These are phyloP conservation scores for Muricea muricata DNA, from an alignment of 92 coral and sea anemone species.

Conservation along the genomic window DNA sequence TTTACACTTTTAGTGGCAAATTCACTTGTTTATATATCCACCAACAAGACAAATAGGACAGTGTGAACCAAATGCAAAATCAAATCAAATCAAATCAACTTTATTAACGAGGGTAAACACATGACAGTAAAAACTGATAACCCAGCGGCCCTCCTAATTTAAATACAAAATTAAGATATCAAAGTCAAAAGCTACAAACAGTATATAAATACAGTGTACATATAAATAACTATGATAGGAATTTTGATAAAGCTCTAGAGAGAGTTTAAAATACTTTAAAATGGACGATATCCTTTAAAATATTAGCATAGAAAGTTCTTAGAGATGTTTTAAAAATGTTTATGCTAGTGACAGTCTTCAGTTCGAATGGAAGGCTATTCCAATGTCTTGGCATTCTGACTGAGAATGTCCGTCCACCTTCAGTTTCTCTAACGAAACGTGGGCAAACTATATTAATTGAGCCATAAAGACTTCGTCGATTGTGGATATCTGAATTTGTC, in stretches of 20 bases:
- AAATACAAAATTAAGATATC: neutral
- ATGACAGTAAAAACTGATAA: slow-evolving; percentile 30
- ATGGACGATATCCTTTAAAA: slow-evolving; percentile 9
- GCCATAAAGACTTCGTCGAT: slow-evolving; percentile 11
- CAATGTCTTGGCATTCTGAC: slow-evolving; percentile 3
- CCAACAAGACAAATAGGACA: too few relatives aligned
- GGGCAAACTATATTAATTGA: slow-evolving; percentile 35
- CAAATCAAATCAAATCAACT: too few relatives aligned
- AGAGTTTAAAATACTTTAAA: slow-evolving; percentile 7
- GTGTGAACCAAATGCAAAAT: too few relatives aligned
- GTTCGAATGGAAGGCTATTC: neutral
- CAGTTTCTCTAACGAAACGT: neutral
- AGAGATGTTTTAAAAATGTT: slow-evolving; percentile 15
- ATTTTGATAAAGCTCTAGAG: neutral
- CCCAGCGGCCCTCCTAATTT: slow-evolving; percentile 29
- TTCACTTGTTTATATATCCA: too few relatives aligned
- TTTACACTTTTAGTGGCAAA: too few relatives aligned
- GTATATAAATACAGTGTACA: neutral
- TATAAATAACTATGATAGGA: neutral
- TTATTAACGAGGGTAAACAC: slow-evolving; percentile 22
- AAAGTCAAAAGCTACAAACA: neutral
- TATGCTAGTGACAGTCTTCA: slow-evolving; percentile 5
- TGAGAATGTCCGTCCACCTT: neutral
- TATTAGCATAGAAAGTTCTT: slow-evolving; percentile 11
- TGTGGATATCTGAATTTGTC: slow-evolving; percentile 1